These are phyloP conservation scores for Perccottus glenii DNA, from an alignment of 2,113 vertebrate genomes.

Conservation along the genomic window DNA sequence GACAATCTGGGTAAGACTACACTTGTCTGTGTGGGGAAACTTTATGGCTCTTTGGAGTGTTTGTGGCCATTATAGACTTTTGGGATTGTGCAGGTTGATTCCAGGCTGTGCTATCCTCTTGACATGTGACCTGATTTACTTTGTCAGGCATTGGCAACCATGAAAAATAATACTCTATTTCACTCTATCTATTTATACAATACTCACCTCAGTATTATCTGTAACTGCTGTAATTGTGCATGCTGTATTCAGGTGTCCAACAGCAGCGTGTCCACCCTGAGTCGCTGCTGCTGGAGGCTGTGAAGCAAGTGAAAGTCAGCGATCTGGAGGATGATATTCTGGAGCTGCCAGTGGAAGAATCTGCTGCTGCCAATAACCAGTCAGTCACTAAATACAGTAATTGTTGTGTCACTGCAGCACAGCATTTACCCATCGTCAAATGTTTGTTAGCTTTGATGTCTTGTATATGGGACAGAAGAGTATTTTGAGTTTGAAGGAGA, in stretches of 20 bases:
- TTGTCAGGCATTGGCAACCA: conserved; percentile 3
- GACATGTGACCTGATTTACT: background rate
- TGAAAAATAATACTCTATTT: background rate
- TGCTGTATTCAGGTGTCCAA: conserved; percentile 80
- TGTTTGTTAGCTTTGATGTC: no score
- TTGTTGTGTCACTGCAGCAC: background rate
- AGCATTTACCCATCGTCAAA: no score
- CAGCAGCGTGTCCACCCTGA: conserved; percentile 85
- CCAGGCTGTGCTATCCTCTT: background rate
- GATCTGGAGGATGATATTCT: conserved; percentile 93
- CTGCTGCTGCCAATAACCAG: conserved; percentile 72
- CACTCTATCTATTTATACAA: background rate
- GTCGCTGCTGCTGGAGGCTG: conserved; percentile 91
- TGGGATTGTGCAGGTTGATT: background rate
- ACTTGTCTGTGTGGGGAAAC: no score
- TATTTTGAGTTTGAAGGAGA: no score
- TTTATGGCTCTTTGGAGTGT: no score
- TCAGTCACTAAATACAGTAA: conserved; percentile 47
- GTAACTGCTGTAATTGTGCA: background rate
- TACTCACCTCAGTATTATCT: background rate
- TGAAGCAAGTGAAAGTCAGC: conserved; percentile 95
- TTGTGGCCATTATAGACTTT: no score
- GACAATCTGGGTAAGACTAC: conserved; percentile 90
- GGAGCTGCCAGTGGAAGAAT: conserved; percentile 92
- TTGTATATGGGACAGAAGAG: no score